These are phyloP conservation scores for Bombus picipes DNA, from an alignment of 1,140 invertebrate genomes.

Conservation along the genomic window DNA sequence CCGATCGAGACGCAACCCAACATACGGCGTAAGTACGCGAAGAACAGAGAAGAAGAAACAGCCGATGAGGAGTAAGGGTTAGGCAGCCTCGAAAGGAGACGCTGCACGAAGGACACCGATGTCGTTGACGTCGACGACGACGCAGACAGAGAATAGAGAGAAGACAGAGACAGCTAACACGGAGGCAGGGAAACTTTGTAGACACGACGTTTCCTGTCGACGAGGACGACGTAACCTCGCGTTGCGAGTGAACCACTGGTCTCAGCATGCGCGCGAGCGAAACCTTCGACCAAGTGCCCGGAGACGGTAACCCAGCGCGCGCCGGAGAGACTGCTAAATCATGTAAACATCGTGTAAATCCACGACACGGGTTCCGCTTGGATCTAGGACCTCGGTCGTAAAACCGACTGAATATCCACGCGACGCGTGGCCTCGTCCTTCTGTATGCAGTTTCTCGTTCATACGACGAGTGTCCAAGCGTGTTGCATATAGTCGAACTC, in stretches of 20 bases:
- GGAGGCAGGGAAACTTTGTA: constrained; percentile 72
- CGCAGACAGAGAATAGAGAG: neutral
- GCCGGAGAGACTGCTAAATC: constrained; percentile 68
- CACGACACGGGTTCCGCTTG: constrained; percentile 18
- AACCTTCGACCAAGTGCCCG: constrained; percentile 48
- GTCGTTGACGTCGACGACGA: neutral
- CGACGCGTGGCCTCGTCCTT: neutral
- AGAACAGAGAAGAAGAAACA: constrained; percentile 16
- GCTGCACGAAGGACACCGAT: neutral
- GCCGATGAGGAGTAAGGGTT: neutral
- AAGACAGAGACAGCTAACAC: constrained; percentile 1
- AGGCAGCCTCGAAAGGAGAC: neutral
- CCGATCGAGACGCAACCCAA: neutral
- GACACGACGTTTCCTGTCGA: constrained; percentile 74
- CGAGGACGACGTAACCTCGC: constrained; percentile 41
- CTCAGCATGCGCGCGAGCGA: constrained; percentile 12
- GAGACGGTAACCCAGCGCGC: constrained; percentile 10
- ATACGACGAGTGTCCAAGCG: neutral
- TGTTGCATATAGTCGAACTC: neutral
- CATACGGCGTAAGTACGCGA: constrained; percentile 7
- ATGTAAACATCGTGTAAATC: constrained; percentile 76
- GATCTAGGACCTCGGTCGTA: neutral
- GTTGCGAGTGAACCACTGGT: neutral
- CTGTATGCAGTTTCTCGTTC: neutral
- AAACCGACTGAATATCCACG: neutral